These are phyloP conservation scores for Trichacis sp. DNA, from an alignment of 2,888 invertebrate genomes.

Conservation along the genomic window DNA sequence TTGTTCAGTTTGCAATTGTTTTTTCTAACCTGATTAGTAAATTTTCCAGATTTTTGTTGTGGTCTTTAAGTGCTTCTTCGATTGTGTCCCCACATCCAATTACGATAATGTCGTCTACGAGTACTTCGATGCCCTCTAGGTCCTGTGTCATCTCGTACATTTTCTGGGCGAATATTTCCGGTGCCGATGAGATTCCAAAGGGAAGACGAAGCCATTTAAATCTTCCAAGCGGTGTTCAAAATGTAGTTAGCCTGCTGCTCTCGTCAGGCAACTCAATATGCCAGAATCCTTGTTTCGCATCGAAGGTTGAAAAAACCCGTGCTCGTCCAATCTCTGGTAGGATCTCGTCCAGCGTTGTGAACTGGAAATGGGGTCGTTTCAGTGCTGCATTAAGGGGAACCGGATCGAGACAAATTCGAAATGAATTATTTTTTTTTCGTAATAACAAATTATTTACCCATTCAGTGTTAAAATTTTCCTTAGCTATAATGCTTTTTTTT, in stretches of 20 bases:
- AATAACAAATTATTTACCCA: conserved; percentile 8
- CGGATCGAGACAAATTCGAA: background rate
- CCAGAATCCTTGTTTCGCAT: background rate
- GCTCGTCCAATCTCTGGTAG: background rate
- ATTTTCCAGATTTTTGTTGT: conserved; percentile 8
- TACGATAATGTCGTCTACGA: conserved; percentile 10
- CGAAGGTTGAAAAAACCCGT: background rate
- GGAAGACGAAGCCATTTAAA: conserved; percentile 8
- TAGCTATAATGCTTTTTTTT: conserved; percentile 6
- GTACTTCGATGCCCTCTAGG: conserved; percentile 6
- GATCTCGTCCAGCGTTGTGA: too few relatives aligned
- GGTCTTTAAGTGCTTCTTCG: too few relatives aligned
- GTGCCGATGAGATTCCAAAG: conserved; percentile 15
- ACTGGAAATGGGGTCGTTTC: too few relatives aligned
- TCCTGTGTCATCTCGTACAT: too few relatives aligned
- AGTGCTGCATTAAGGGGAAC: background rate
- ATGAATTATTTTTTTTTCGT: background rate
- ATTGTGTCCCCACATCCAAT: conserved; percentile 5
- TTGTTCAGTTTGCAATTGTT: conserved; percentile 13
- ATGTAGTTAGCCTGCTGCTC: background rate
- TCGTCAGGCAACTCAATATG: background rate
- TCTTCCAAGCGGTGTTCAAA: conserved; percentile 6
- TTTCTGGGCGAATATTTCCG: conserved; percentile 11
- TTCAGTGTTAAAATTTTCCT: background rate
- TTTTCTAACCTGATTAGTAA: background rate